These are phyloP conservation scores for Phengaris arion DNA, from an alignment of 2,888 invertebrate genomes.

Conservation along the genomic window DNA sequence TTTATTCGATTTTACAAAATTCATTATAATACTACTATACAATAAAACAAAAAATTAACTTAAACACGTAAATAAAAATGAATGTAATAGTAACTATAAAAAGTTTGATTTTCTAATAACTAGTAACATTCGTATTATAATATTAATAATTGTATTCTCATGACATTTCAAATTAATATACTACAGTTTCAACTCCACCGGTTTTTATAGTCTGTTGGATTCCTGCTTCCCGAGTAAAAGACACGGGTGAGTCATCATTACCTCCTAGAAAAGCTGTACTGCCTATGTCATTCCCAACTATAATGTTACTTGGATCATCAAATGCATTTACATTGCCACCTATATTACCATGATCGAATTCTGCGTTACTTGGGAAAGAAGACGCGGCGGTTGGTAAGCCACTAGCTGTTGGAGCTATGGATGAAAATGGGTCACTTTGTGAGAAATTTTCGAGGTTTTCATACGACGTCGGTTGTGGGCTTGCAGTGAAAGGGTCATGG, in stretches of 20 bases:
- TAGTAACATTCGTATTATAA: neutral
- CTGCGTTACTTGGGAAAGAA: conserved; percentile 44
- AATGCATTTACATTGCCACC: conserved; percentile 48
- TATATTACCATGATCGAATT: conserved; percentile 36
- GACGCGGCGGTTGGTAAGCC: conserved; percentile 47
- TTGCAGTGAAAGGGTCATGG: conserved; percentile 53
- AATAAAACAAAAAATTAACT: neutral
- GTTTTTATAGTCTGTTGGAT: conserved; percentile 63
- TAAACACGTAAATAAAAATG: neutral
- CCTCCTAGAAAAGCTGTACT: conserved; percentile 44
- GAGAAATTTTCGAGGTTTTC: conserved; percentile 52
- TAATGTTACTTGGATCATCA: conserved; percentile 51
- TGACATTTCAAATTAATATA: conserved; percentile 48
- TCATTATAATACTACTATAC: neutral
- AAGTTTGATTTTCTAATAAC: neutral
- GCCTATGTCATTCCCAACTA: conserved; percentile 49
- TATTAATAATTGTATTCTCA: neutral
- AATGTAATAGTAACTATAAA: neutral
- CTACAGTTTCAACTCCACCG: conserved; percentile 60
- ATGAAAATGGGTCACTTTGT: conserved; percentile 49
- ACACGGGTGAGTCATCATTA: conserved; percentile 54
- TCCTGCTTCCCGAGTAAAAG: conserved; percentile 64
- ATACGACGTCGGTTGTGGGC: conserved; percentile 51
- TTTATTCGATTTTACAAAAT: neutral
- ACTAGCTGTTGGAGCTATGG: conserved; percentile 47